These are phyloP conservation scores for Thysanoteuthis rhombus DNA, from an alignment of 2,888 invertebrate genomes.

Conservation along the genomic window DNA sequence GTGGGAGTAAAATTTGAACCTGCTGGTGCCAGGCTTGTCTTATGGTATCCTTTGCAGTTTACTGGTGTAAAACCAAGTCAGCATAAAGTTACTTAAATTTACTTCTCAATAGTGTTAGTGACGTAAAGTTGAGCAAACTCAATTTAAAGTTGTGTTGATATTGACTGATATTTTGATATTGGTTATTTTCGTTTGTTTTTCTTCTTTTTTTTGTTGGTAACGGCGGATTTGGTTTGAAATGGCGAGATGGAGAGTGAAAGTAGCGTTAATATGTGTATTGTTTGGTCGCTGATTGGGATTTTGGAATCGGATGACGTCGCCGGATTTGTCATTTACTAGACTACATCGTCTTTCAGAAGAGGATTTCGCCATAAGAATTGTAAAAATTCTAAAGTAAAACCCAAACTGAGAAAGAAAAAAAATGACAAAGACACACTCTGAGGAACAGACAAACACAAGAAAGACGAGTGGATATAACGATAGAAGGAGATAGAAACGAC, in stretches of 20 bases:
- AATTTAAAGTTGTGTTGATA: neutral
- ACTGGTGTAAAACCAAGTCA: neutral
- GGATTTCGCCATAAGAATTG: neutral
- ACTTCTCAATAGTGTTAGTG: neutral
- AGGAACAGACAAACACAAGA: neutral
- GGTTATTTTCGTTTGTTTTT: neutral
- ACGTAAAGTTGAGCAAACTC: neutral
- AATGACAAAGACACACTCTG: neutral
- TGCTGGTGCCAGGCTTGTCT: too few relatives aligned
- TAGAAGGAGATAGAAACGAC: neutral
- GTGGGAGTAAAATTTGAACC: too few relatives aligned
- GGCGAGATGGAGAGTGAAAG: neutral
- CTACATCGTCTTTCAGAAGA: neutral
- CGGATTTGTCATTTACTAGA: slow-evolving; percentile 12
- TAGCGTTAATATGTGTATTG: neutral
- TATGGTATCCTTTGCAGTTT: too few relatives aligned
- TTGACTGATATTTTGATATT: neutral
- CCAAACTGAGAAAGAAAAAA: neutral
- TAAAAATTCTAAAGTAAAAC: neutral
- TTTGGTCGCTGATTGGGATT: neutral
- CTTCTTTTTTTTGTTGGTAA: neutral
- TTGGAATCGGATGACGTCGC: neutral
- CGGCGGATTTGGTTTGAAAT: neutral
- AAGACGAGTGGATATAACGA: neutral
- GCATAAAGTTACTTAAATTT: neutral